Evolutionary conservation across 2,888 invertebrate genomes (phyloP), one percentile per base, ranked within the genome.

Genomic region (Caenorhabditis uteleia): DNA sequence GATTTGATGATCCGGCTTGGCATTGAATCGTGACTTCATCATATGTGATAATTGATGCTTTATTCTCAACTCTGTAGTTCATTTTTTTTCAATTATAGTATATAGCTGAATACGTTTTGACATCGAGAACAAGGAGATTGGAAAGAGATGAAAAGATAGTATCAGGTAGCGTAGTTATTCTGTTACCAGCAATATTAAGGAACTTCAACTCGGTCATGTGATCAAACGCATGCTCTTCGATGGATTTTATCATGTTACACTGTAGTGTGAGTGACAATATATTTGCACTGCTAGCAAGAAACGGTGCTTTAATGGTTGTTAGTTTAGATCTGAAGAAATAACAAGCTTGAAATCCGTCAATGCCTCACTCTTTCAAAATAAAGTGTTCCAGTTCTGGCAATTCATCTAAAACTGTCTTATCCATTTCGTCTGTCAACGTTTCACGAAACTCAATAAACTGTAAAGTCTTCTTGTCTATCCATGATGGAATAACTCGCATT

Each of bases 181-280:
- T 48, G 46, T 64, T 64, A 23, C 64, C 64, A n/a, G 64, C 64
- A 34, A 64, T 27, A 23, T 64, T 64, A 25, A 64, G 27, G 33
- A 34, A 64, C 23, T 49, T 44, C 7, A 64, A 29, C 5, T 48
- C 18, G 1, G 40, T 34, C 0, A 64, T 25, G 36, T 64, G 53
- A 29, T 64, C 64, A 21, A 64, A 64, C 4, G 64, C 64, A 7
- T 44, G 49, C 6, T 48, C 43, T 3, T 49, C 40, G 12, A 64
- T 64, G 6, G 40, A 31, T 6, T 18, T 45, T 7, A 64, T 57
- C 0, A 34, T 18, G 21, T 64, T 64, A 31, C 64, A 64, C 29
- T 64, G 53, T 1, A 64, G 34, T 3, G 64, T 57, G 16, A 64
- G 29, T 1, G 53, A 54, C 6, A 64, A 31, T 21, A 64, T 31